Evolutionary conservation across 2,888 invertebrate genomes (phyloP).

Genomic region (Synanthedon andrenaeformis): DNA sequence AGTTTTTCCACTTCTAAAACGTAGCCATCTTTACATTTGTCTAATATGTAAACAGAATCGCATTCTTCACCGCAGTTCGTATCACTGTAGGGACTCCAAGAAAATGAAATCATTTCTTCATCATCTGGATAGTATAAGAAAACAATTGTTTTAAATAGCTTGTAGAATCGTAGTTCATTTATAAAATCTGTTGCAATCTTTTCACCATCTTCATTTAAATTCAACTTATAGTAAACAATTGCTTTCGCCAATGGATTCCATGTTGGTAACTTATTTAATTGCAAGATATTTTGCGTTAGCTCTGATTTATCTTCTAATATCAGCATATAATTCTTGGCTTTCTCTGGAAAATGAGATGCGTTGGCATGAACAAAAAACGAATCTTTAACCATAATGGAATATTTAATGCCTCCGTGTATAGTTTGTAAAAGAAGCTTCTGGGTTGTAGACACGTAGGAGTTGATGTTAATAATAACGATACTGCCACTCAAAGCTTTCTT

Average conservation of each 20-base stretch:
- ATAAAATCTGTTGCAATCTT: conserved; percentile 44
- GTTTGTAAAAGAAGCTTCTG: conserved; percentile 51
- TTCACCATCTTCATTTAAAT: conserved; percentile 30
- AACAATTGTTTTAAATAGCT: conserved; percentile 50
- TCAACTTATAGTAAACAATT: conserved; percentile 50
- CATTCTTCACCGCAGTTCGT: conserved; percentile 55
- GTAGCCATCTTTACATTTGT: conserved; percentile 39
- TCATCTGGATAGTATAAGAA: conserved; percentile 39
- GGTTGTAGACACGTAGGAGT: conserved; percentile 50
- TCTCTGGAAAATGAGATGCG: conserved; percentile 66
- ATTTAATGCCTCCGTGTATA: conserved; percentile 54
- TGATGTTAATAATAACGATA: conserved; percentile 62
- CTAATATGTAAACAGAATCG: conserved; percentile 46
- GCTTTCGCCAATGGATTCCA: conserved; percentile 67
- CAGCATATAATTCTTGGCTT: conserved; percentile 68
- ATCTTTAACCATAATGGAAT: conserved; percentile 66
- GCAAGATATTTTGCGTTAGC: conserved; percentile 52
- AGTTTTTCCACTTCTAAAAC: conserved; percentile 33
- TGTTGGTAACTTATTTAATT: conserved; percentile 57
- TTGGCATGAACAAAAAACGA: conserved; percentile 59
- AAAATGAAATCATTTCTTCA: conserved; percentile 45
- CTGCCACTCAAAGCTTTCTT: conserved; percentile 62
- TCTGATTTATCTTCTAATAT: conserved; percentile 61
- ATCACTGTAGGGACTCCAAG: conserved; percentile 56
- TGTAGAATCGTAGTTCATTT: conserved; percentile 45